These are phyloP conservation scores for Mayetiola destructor DNA, from an alignment of 2,888 invertebrate genomes.

Conservation along the genomic window DNA sequence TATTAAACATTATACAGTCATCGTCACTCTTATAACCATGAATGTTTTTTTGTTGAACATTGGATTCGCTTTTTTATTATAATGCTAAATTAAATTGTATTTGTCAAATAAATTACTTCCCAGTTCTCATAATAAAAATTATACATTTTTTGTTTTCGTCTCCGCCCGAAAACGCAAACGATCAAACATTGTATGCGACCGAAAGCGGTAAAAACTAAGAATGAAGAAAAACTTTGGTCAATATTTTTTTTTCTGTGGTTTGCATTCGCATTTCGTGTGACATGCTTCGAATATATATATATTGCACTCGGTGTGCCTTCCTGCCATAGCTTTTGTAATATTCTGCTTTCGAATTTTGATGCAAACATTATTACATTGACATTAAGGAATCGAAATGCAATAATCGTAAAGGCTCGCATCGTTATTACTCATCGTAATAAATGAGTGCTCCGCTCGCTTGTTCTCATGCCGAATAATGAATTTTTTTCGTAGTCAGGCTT, in stretches of 20 bases:
- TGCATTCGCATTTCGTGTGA: too few relatives aligned
- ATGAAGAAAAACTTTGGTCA: neutral
- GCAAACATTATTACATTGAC: neutral
- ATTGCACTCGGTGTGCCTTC: neutral
- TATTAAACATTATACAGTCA: too few relatives aligned
- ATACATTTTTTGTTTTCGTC: neutral
- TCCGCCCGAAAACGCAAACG: neutral
- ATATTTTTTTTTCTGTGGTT: too few relatives aligned
- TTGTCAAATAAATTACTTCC: slow-evolving; percentile 12
- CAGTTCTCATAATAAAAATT: slow-evolving; percentile 10
- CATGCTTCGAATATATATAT: too few relatives aligned
- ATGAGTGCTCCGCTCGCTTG: neutral
- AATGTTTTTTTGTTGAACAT: too few relatives aligned
- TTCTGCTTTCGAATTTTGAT: too few relatives aligned
- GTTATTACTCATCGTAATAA: slow-evolving; percentile 2
- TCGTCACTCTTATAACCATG: too few relatives aligned
- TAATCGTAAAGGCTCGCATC: slow-evolving; percentile 5
- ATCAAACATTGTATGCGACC: slow-evolving; percentile 4
- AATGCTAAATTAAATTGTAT: slow-evolving; percentile 8
- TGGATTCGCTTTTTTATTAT: neutral
- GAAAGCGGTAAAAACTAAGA: neutral
- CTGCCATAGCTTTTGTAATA: too few relatives aligned
- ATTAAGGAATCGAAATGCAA: neutral
- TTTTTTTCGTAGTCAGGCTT: too few relatives aligned
- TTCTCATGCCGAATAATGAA: neutral